phyloP scores from a whole-genome alignment of 2,113 vertebrate species.

The Sterrhoptilus dennistouni region DNA sequence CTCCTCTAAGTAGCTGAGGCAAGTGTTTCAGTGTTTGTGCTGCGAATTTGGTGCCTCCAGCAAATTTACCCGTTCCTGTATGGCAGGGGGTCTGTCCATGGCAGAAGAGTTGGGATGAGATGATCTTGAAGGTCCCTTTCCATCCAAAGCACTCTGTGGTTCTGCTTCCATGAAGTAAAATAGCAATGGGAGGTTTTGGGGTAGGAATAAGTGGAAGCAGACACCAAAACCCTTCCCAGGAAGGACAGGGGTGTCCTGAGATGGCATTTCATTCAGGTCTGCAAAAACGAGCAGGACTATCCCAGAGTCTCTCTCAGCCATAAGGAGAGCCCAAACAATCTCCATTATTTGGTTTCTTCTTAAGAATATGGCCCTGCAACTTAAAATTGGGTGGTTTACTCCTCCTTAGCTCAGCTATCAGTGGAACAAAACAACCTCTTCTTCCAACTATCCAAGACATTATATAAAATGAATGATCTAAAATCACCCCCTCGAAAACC shows the following conservation, averaged over 20 bases:
- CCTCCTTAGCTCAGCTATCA: neutral
- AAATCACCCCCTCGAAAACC: accelerated
- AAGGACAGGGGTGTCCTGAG: neutral
- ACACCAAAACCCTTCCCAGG: neutral
- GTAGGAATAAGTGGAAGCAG: neutral
- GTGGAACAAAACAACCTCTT: neutral
- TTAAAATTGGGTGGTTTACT: neutral
- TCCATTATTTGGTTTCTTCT: neutral
- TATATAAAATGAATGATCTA: neutral
- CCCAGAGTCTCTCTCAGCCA: neutral
- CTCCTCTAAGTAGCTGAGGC: neutral
- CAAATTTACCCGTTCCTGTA: neutral
- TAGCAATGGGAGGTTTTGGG: neutral
- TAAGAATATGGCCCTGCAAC: neutral
- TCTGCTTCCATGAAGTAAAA: neutral
- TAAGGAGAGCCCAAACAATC: neutral
- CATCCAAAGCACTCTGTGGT: neutral
- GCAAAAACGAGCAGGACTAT: neutral
- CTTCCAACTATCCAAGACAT: neutral
- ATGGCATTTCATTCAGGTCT: neutral
- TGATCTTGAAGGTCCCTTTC: too few relatives aligned
- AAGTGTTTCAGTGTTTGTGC: neutral
- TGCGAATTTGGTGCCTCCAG: neutral
- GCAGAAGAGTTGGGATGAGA: too few relatives aligned
- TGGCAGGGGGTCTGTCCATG: neutral